phyloP scores from a whole-genome alignment of 2,888 invertebrate species.

The Parnassius mnemosyne region DNA sequence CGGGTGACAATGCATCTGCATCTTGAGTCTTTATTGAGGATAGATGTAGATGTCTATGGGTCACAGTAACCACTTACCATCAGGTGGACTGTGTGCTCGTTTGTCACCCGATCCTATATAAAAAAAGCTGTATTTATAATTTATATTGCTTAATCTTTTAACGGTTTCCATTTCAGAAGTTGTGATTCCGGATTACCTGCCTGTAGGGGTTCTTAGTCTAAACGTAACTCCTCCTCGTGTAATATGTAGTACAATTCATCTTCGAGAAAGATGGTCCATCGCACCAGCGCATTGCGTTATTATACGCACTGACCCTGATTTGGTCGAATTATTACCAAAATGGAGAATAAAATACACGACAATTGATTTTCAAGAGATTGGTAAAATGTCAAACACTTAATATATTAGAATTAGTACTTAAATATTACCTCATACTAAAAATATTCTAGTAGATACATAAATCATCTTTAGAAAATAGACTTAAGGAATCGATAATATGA shows the following conservation, averaged over 20 bases:
- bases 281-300: conserved; percentile 54
- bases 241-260: conserved; percentile 47
- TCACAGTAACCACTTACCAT: no score
- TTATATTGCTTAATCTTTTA: not conserved
- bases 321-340: conserved; percentile 36
- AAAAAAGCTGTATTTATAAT: not conserved
- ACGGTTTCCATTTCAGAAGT: conserved; percentile 24
- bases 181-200: conserved; percentile 17
- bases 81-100: no score
- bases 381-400: conserved; percentile 6
- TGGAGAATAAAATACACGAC: conserved; percentile 50
- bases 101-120: no score
- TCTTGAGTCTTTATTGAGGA: no score
- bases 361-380: conserved; percentile 7
- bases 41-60: no score
- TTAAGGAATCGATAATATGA: not conserved
- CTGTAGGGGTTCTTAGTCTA: conserved; percentile 44
- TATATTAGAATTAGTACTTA: not conserved
- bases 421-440: not conserved
- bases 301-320: conserved; percentile 47
- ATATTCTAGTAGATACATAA: not conserved
- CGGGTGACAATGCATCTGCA: no score
- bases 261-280: conserved; percentile 50
- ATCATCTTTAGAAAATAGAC: not conserved
- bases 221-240: conserved; percentile 32